phyloP scores from a whole-genome alignment of 2,797 vertebrate species.

The Ispidina picta region DNA sequence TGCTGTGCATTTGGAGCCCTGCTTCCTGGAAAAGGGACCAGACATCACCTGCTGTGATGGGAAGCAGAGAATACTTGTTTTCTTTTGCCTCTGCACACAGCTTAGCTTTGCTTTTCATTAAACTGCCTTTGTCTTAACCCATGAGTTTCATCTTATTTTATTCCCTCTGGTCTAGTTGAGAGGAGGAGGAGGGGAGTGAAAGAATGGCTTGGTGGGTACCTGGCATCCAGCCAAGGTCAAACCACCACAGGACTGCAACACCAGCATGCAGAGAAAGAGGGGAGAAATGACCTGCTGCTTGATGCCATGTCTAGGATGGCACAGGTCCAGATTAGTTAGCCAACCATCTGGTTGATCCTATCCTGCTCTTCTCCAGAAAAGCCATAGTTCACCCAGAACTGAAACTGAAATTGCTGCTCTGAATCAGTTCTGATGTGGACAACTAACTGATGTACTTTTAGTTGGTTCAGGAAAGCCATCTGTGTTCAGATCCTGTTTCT shows the following conservation, averaged over 20 bases:
- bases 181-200: no score
- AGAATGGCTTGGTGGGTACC: no score
- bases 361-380: not conserved
- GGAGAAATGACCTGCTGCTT: not conserved
- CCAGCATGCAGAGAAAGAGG: not conserved
- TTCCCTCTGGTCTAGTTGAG: no score
- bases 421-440: not conserved
- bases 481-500: not conserved
- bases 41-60: no score
- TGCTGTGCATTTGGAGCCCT: no score
- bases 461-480: not conserved
- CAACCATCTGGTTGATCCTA: not conserved
- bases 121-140: no score
- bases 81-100: no score
- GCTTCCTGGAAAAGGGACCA: no score
- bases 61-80: no score
- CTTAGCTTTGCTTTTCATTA: no score
- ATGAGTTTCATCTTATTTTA: no score
- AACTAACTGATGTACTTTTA: not conserved
- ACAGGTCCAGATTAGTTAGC: not conserved
- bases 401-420: not conserved
- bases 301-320: not conserved
- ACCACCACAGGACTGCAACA: not conserved
- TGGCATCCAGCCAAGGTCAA: no score
- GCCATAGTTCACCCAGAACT: not conserved